phyloP scores from a whole-genome alignment of 2,888 invertebrate species.

The Tenthredo mesomela region DNA sequence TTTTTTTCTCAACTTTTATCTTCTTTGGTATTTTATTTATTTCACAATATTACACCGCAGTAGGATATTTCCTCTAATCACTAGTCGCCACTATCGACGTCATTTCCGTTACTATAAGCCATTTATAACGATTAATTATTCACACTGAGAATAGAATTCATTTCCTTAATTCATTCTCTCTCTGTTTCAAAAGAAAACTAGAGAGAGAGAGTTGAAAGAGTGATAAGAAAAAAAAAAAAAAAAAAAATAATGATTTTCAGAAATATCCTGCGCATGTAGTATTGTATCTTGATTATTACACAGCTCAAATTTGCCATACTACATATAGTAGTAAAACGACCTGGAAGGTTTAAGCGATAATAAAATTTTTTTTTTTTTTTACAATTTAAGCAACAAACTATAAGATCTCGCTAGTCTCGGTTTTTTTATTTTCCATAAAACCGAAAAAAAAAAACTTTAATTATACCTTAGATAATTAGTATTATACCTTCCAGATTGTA shows the following conservation, averaged over 20 bases:
- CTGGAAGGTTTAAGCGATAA: conserved; percentile 11
- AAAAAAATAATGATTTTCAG: background rate
- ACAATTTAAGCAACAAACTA: too few relatives aligned
- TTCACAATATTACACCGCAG: conserved; percentile 26
- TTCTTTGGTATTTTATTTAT: conserved; percentile 2
- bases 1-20: background rate
- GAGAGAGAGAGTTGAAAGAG: background rate
- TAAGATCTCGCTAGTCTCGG: background rate
- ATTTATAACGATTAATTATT: background rate
- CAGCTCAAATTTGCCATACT: background rate
- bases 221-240: too few relatives aligned
- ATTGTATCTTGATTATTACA: conserved; percentile 19
- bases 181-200: background rate
- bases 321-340: background rate
- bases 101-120: background rate
- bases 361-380: too few relatives aligned
- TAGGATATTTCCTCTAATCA: background rate
- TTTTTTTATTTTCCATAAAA: background rate
- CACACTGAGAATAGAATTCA: background rate
- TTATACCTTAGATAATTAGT: background rate
- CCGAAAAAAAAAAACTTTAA: background rate
- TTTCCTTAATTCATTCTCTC: background rate
- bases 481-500: conserved; percentile 40
- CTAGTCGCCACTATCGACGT: background rate
- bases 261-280: conserved; percentile 9